These are phyloP conservation scores for Diuraphis noxia DNA, from an alignment of 1,140 invertebrate genomes.

Conservation along the genomic window DNA sequence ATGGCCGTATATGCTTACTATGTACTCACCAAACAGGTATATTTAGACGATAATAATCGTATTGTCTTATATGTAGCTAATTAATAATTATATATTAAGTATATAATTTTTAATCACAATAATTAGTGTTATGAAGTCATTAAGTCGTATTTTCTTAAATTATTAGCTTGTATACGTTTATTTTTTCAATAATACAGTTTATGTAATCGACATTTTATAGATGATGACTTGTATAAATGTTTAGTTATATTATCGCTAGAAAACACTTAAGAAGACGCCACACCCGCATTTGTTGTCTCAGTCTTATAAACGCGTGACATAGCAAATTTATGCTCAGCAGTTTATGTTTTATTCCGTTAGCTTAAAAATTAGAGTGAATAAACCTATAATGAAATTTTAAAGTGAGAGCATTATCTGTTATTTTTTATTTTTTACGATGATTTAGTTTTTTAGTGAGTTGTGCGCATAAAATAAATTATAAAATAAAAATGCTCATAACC, in stretches of 20 bases:
- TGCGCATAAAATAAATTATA: too few relatives aligned
- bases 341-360: too few relatives aligned
- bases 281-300: too few relatives aligned
- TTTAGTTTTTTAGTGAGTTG: too few relatives aligned
- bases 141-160: neutral
- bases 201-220: neutral
- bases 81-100: neutral
- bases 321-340: too few relatives aligned
- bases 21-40: slow-evolving; percentile 91
- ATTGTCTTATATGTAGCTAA: neutral
- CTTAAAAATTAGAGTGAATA: too few relatives aligned
- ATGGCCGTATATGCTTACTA: slow-evolving; percentile 97
- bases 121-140: neutral
- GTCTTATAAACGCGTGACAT: too few relatives aligned
- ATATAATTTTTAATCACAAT: neutral
- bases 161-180: neutral
- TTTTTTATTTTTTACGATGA: too few relatives aligned
- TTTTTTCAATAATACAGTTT: neutral
- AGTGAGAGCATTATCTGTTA: too few relatives aligned
- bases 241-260: neutral
- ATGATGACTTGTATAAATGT: neutral
- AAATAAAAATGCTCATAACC: too few relatives aligned
- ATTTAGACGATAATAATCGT: neutral
- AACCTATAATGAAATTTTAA: too few relatives aligned
- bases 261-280: too few relatives aligned